Evolutionary conservation across 2,113 vertebrate species (phyloP).

Genomic region (Misgurnus mizolepis): DNA sequence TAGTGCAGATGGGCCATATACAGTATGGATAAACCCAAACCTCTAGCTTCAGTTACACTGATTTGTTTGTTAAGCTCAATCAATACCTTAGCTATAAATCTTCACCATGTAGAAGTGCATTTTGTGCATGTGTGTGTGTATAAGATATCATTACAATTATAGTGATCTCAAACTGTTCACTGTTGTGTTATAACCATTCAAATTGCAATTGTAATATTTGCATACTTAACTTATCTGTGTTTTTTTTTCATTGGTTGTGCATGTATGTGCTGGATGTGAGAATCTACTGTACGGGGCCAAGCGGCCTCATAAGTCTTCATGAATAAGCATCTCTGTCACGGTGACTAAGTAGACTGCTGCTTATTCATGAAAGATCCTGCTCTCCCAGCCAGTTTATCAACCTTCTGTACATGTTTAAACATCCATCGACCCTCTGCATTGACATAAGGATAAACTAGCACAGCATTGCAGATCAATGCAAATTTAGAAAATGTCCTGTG

Average conservation of each 20-base stretch:
- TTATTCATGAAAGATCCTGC: constrained; percentile 55
- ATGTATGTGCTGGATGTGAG: constrained; percentile 11
- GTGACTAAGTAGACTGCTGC: constrained; percentile 56
- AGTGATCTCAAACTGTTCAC: no score
- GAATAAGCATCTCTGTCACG: constrained; percentile 62
- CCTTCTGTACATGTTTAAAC: constrained; percentile 26
- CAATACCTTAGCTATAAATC: background rate
- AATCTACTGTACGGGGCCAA: constrained; percentile 16
- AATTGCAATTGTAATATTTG: no score
- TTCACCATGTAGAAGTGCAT: background rate
- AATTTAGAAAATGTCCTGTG: background rate
- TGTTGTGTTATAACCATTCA: no score
- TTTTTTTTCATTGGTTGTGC: constrained; percentile 34
- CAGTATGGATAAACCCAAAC: background rate
- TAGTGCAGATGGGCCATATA: background rate
- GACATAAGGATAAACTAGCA: constrained; percentile 31
- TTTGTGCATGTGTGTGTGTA: no score
- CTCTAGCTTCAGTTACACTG: background rate
- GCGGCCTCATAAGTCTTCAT: constrained; percentile 47
- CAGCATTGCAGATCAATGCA: constrained; percentile 30
- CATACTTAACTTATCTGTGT: no score
- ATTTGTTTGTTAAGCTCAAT: constrained; percentile 9
- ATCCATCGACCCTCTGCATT: constrained; percentile 44
- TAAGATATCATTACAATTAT: no score
- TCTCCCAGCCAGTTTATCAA: constrained; percentile 8